These are phyloP conservation scores for Hesperophylax magnus DNA, from an alignment of 1,140 invertebrate genomes.

Conservation along the genomic window DNA sequence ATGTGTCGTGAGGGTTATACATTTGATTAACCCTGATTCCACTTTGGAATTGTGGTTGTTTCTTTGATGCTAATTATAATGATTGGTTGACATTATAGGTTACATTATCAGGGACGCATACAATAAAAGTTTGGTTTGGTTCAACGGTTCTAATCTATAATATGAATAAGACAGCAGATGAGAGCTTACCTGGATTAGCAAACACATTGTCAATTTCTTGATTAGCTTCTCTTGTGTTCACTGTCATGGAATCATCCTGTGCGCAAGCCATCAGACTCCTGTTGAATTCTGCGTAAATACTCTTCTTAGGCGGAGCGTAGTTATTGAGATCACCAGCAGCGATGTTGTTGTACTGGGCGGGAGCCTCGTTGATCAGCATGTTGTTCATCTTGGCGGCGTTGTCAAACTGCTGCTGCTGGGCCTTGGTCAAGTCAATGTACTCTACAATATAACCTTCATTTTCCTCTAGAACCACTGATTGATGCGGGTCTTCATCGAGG, in stretches of 20 bases:
- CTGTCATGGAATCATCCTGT: conserved; percentile 70
- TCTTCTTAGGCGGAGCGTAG: conserved; percentile 60
- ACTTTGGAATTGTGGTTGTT: no score
- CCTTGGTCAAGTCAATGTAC: conserved; percentile 38
- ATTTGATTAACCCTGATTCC: no score
- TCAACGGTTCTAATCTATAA: no score
- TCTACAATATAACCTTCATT: conserved; percentile 41
- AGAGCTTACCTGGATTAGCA: conserved; percentile 64
- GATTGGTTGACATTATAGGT: no score
- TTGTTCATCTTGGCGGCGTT: conserved; percentile 27
- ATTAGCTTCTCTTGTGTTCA: conserved; percentile 74
- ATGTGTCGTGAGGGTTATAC: no score
- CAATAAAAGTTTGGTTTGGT: no score
- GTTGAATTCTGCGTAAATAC: conserved; percentile 69
- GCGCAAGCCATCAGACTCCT: conserved; percentile 67
- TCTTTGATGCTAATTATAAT: no score
- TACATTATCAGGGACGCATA: no score
- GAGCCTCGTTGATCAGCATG: conserved; percentile 11
- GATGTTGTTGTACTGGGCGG: background rate
- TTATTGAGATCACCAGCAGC: background rate
- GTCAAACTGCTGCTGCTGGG: conserved; percentile 19
- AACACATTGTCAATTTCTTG: conserved; percentile 68
- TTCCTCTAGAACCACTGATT: conserved; percentile 35
- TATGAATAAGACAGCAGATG: background rate
- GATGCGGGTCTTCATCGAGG: conserved; percentile 48